Evolutionary conservation across 1,140 invertebrate species (phyloP).

Genomic region (Rhopalosiphum padi): DNA sequence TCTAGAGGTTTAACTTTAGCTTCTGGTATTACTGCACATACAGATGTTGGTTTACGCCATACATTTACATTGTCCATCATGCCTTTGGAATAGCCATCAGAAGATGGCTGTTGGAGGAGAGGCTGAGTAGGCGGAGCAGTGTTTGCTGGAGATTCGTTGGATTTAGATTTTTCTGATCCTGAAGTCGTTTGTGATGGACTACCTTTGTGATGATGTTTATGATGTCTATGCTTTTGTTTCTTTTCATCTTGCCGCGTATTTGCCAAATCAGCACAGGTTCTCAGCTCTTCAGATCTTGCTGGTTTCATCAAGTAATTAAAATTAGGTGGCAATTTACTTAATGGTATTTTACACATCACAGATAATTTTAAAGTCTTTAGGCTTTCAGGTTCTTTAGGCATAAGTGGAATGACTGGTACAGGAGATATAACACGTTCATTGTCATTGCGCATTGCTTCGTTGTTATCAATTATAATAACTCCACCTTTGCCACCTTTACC

Average conservation of each 20-base stretch:
- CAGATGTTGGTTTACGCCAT: slow-evolving; percentile 48
- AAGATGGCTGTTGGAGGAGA: slow-evolving; percentile 63
- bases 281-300: slow-evolving; percentile 64
- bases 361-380: slow-evolving; percentile 63
- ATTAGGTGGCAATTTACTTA: slow-evolving; percentile 62
- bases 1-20: slow-evolving; percentile 48
- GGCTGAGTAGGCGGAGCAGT: slow-evolving; percentile 62
- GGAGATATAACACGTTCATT: slow-evolving; percentile 65
- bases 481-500: slow-evolving; percentile 71
- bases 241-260: slow-evolving; percentile 67
- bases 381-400: slow-evolving; percentile 50
- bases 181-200: slow-evolving; percentile 56
- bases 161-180: slow-evolving; percentile 38
- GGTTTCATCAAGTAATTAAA: slow-evolving; percentile 62
- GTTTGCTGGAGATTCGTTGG: slow-evolving; percentile 59
- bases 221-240: slow-evolving; percentile 52
- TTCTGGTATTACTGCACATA: slow-evolving; percentile 47
- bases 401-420: slow-evolving; percentile 61
- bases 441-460: slow-evolving; percentile 61
- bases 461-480: slow-evolving; percentile 59
- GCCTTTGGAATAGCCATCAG: slow-evolving; percentile 60
- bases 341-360: slow-evolving; percentile 65
- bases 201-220: slow-evolving; percentile 58
- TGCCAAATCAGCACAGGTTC: slow-evolving; percentile 66
- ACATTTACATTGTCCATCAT: slow-evolving; percentile 52